Base-by-base conservation (phyloP, 1,140 invertebrate genomes). In the Phocides pigmalion region DNA sequence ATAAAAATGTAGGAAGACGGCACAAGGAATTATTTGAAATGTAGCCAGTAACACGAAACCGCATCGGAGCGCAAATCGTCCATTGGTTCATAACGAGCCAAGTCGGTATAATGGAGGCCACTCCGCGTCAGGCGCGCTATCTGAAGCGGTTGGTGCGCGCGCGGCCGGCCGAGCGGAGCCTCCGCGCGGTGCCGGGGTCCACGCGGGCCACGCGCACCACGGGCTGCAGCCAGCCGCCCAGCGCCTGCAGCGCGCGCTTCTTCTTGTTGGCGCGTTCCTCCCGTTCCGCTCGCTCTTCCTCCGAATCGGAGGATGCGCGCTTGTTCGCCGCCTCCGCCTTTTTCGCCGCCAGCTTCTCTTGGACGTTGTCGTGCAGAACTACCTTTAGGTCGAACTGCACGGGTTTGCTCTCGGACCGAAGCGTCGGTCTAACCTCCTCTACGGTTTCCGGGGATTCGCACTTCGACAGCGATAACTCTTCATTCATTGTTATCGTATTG, bases 161-260 rank as follows among this genome's bases (percentile, higher is more conserved):
- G 4, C 79, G 70, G 0, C 62, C 82, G 4, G 83, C 84, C 4
- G 89, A 90, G 5, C 87, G 83, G 32, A 89, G 70, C 4, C 81
- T 64, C 4, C 88, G 66, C 35, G 75, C 79, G 4, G 71, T 77
- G 15, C 58, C 70, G 0, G 82, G 72, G 56, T 91, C 87, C 64
- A 92, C 87, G 14, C 90, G 82, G 8, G 87, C 84, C 58, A 91
- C 91, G 2, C 90, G 73, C 68, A 91, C 90, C 44, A 92, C 86
- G 1, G 90, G 90, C 70, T 89, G 89, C 67, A 91, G 62, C 70
- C 82, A 83, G 25, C 73, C 72, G n/a, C 78, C 72, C 49, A 79
- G 68, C 19, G 68, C 70, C 6, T 79, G 74, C 47, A 83, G 42
- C 22, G 68, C 62, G 3, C 74, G 72, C 50, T 72, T 79, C 67